Percentiles rank a stretch among this genome's conserved stretches.
These are phyloP conservation scores for Scolanthus callimorphus DNA, from an alignment of 92 coral and sea anemone genomes.

Conservation along the genomic window DNA sequence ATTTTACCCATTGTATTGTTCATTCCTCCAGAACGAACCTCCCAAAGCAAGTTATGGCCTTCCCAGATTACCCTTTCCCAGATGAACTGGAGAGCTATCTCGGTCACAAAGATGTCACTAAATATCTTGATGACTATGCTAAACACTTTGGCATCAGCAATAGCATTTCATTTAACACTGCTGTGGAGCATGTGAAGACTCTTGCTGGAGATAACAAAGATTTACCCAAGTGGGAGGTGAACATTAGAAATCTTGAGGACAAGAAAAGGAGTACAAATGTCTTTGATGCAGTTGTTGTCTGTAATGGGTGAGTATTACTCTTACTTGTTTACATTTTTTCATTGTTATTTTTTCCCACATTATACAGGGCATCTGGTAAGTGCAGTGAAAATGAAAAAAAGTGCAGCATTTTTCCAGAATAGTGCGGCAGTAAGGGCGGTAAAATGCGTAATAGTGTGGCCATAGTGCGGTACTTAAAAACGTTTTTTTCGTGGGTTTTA, in stretches of 20 bases:
- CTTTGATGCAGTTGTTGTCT: conserved; percentile 79
- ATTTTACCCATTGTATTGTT: too few species aligned
- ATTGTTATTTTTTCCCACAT: too few species aligned
- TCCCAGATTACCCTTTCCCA: conserved; percentile 83
- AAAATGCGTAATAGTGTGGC: too few species aligned
- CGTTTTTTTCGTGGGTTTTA: too few species aligned
- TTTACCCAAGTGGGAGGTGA: conserved; percentile 62
- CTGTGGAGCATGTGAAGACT: conserved; percentile 54
- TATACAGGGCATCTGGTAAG: too few species aligned
- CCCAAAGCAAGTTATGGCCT: conserved; percentile 84
- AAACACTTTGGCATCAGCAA: conserved; percentile 52
- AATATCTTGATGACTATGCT: conserved; percentile 68
- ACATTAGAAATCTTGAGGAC: conserved; percentile 32
- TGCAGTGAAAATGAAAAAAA: too few species aligned
- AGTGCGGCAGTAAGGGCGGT: too few species aligned
- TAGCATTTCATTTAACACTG: conserved; percentile 56
- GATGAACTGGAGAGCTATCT: conserved; percentile 49
- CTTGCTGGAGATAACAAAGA: conserved; percentile 4
- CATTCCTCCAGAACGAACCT: conserved; percentile 76
- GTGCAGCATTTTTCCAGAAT: too few species aligned
- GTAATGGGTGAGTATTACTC: conserved; percentile 96
- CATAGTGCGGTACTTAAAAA: too few species aligned
- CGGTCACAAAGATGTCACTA: conserved; percentile 41
- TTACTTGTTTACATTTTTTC: too few species aligned
- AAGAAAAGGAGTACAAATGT: conserved; percentile 23